Conservation (phyloP, 2,888 invertebrate species). For the Digitonthophagus gazella region DNA sequence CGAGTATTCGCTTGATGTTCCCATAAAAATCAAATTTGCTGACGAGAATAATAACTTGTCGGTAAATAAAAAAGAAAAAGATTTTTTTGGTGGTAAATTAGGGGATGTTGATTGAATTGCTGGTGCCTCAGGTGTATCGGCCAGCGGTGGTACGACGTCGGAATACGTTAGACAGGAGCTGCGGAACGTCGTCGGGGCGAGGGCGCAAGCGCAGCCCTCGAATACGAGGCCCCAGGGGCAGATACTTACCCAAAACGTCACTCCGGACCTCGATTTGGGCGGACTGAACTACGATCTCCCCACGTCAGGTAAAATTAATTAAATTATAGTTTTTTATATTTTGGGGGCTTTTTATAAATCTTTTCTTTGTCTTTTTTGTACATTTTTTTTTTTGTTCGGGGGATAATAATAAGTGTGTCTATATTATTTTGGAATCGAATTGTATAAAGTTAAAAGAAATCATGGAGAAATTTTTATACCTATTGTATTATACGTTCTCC, state of each 20-base stretch:
- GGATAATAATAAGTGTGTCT: slow-evolving; percentile 22
- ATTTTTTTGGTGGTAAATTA: neutral
- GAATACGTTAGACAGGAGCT: slow-evolving; percentile 92
- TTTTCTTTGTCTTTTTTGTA: neutral
- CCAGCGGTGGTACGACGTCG: slow-evolving; percentile 59
- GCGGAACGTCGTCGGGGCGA: slow-evolving; percentile 82
- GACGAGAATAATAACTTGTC: neutral
- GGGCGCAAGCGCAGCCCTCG: slow-evolving; percentile 59
- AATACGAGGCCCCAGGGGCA: slow-evolving; percentile 33
- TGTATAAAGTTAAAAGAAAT: neutral
- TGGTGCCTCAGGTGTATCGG: slow-evolving; percentile 51
- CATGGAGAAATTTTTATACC: neutral
- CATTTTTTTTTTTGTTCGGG: slow-evolving; percentile 18
- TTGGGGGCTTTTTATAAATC: neutral
- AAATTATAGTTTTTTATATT: neutral
- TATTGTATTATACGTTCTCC: neutral
- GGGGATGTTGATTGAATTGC: neutral
- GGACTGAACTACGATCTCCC: slow-evolving; percentile 69
- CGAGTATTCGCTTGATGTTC: neutral
- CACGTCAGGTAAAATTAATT: slow-evolving; percentile 57
- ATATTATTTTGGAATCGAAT: neutral
- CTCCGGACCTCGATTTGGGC: slow-evolving; percentile 69
- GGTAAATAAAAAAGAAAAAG: neutral
- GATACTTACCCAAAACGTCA: slow-evolving; percentile 32
- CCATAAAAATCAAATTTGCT: neutral